Percentiles rank a stretch among this genome's conserved stretches.
Evolutionary conservation across 2,113 vertebrate genomes (phyloP).

Genomic region (Turdus rufiventris): DNA sequence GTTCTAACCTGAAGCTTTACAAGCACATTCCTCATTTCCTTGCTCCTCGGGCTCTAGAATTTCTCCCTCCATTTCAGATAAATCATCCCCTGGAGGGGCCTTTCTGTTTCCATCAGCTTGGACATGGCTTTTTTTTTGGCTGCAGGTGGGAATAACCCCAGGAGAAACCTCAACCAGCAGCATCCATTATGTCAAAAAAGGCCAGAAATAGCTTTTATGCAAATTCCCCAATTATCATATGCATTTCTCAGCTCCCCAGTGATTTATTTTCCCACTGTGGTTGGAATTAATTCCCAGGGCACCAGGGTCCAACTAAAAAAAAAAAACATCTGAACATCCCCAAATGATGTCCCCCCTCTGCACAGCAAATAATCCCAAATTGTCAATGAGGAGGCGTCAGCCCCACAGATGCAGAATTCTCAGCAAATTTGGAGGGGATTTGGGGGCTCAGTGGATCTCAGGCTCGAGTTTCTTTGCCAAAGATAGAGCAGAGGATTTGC

Average conservation of each 20-base stretch:
- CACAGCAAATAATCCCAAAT: background rate
- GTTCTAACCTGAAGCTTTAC: background rate
- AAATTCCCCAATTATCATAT: conserved; percentile 16
- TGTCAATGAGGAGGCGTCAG: background rate
- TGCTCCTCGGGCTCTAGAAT: background rate
- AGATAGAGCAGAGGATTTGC: background rate
- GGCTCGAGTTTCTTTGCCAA: background rate
- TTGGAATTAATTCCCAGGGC: background rate
- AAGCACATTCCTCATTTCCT: background rate
- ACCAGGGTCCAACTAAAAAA: background rate
- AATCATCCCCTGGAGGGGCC: background rate
- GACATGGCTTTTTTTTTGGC: background rate
- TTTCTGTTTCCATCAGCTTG: background rate
- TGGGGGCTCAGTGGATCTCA: background rate
- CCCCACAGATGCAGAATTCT: background rate
- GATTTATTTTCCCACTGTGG: background rate
- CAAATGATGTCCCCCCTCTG: fast-evolving
- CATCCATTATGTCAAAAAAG: background rate
- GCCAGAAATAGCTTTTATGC: conserved; percentile 21
- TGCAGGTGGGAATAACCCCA: background rate
- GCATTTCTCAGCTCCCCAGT: background rate
- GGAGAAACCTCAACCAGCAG: background rate
- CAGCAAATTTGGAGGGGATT: background rate
- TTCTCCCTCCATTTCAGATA: background rate
- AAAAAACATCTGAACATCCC: background rate